Evolutionary conservation across 2,797 vertebrate genomes (phyloP).

Genomic region (Darevskia nairensis): DNA sequence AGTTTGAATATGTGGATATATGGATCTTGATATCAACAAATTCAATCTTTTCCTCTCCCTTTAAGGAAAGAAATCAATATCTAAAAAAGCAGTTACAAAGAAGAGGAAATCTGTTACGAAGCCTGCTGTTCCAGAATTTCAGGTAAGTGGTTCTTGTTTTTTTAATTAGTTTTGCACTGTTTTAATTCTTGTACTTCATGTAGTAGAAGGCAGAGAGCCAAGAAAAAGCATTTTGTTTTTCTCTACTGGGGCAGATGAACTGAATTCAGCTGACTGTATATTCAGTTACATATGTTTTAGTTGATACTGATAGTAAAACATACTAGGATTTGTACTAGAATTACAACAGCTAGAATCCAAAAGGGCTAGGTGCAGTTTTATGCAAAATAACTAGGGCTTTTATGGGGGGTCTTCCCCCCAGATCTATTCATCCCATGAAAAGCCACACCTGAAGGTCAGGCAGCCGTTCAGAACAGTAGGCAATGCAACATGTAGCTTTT

Average conservation of each 20-base stretch:
- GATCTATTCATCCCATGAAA: neutral
- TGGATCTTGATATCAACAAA: conserved; percentile 53
- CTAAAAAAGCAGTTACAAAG: conserved; percentile 83
- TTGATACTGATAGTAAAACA: conserved; percentile 8
- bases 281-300: neutral
- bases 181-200: conserved; percentile 20
- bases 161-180: neutral
- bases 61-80: conserved; percentile 87
- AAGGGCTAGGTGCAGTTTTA: neutral
- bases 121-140: conserved; percentile 87
- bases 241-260: neutral
- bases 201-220: conserved; percentile 11
- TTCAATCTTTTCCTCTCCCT: conserved; percentile 76
- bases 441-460: neutral
- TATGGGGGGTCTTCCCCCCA: neutral
- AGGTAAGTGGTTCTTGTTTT: conserved; percentile 84
- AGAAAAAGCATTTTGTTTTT: conserved; percentile 7
- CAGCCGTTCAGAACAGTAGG: neutral
- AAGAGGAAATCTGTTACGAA: conserved; percentile 82
- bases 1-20: conserved; percentile 74
- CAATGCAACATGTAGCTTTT: too few relatives aligned
- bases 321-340: neutral
- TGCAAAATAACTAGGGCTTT: neutral
- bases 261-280: conserved; percentile 6
- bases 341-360: neutral